Evolutionary conservation across 1,140 invertebrate genomes (phyloP).

Genomic region (Eriocheir sinensis): DNA sequence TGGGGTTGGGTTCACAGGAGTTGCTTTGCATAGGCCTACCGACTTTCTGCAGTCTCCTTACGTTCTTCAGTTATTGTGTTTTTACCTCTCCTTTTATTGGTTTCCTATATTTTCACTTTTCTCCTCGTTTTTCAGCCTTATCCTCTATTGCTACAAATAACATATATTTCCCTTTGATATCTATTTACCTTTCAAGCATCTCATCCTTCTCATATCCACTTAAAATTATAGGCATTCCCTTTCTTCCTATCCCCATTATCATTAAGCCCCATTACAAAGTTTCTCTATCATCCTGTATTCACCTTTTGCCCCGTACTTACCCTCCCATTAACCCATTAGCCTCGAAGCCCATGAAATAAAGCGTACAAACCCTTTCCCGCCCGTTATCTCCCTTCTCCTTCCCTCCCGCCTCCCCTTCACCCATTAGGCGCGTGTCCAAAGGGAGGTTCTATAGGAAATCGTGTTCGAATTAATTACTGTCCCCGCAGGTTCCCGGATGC

Average conservation of each 20-base stretch:
- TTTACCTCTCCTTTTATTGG: no score
- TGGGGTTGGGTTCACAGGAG: no score
- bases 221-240: no score
- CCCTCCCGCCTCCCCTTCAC: slow-evolving; percentile 32
- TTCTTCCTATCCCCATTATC: no score
- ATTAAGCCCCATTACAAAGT: no score
- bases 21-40: no score
- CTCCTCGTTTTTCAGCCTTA: no score
- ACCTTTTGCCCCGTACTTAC: neutral
- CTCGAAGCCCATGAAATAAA: neutral
- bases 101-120: neutral
- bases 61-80: no score
- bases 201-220: no score
- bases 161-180: neutral
- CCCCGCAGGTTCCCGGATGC: slow-evolving; percentile 33
- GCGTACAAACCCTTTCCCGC: neutral
- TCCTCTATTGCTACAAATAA: no score
- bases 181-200: neutral
- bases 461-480: slow-evolving; percentile 56
- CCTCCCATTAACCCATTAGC: neutral
- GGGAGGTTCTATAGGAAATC: slow-evolving; percentile 46
- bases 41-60: no score
- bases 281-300: neutral
- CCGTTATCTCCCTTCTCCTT: neutral
- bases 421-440: slow-evolving; percentile 54